A percentile compares a stretch with the other conserved stretches of the same genome.
Conservation (phyloP, 2,113 vertebrate species). For the Pithys albifrons region DNA sequence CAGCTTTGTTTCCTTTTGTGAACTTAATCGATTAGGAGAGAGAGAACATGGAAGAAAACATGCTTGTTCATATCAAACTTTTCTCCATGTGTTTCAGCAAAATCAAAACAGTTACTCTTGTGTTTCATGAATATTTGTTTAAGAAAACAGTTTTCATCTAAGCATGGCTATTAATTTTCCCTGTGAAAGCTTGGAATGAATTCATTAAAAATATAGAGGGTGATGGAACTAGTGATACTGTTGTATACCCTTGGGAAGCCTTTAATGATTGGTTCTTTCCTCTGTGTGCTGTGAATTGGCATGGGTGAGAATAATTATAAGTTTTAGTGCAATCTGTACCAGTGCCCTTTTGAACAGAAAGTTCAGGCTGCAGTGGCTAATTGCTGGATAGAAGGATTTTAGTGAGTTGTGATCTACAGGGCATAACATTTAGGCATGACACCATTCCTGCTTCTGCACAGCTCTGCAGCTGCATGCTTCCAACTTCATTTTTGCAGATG, state of each 20-base stretch:
- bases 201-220: background rate
- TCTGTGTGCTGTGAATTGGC: background rate
- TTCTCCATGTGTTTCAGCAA: background rate
- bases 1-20: background rate
- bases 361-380: background rate
- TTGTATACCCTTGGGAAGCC: background rate
- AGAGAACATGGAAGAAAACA: background rate
- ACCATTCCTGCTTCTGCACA: background rate
- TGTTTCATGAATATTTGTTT: background rate
- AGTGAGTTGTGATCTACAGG: background rate
- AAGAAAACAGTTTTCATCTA: background rate
- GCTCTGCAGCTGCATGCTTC: background rate
- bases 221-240: background rate
- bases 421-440: background rate
- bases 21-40: background rate
- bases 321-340: background rate
- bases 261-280: background rate
- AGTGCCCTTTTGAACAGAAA: conserved; percentile 5
- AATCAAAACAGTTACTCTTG: background rate
- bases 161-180: background rate
- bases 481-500: background rate
- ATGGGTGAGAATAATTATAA: background rate
- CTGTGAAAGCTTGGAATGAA: background rate
- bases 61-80: background rate
- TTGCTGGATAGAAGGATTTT: conserved; percentile 13